Evolutionary conservation across 1,140 invertebrate genomes (phyloP).

Genomic region (Saxidomus purpurata): DNA sequence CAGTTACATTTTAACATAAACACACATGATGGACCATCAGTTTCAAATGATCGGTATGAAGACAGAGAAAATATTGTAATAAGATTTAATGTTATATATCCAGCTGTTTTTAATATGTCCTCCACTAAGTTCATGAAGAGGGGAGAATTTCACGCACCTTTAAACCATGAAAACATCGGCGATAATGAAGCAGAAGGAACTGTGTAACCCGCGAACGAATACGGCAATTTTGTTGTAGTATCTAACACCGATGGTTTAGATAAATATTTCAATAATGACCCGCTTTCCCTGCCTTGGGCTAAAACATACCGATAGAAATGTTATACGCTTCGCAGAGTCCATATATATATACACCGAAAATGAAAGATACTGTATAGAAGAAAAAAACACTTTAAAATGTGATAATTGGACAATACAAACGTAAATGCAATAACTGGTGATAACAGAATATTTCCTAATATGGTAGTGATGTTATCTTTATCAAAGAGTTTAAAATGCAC

Average conservation of each 20-base stretch:
- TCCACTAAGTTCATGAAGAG: background rate
- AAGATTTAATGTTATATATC: too few species aligned
- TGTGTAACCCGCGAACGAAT: background rate
- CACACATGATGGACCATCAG: background rate
- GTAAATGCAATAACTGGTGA: background rate
- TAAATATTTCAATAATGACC: slow-evolving; percentile 44
- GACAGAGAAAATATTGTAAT: too few species aligned
- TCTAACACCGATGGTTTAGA: slow-evolving; percentile 34
- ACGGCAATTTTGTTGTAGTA: background rate
- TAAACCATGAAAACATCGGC: slow-evolving; percentile 14
- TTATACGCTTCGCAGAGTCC: background rate
- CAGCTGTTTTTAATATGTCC: background rate
- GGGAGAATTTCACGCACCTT: background rate
- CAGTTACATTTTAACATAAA: background rate
- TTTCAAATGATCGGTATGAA: background rate
- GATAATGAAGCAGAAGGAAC: background rate
- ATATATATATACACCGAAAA: background rate
- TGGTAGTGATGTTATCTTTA: background rate
- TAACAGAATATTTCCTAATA: background rate
- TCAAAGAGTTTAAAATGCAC: background rate
- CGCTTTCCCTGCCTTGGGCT: slow-evolving; percentile 34
- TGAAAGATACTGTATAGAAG: background rate
- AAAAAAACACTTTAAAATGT: background rate
- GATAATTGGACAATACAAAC: slow-evolving; percentile 1
- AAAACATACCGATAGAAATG: slow-evolving; percentile 35